These are phyloP conservation scores for Drosophila paulistorum DNA, from an alignment of 1,140 invertebrate species.

Conservation along the genomic window DNA sequence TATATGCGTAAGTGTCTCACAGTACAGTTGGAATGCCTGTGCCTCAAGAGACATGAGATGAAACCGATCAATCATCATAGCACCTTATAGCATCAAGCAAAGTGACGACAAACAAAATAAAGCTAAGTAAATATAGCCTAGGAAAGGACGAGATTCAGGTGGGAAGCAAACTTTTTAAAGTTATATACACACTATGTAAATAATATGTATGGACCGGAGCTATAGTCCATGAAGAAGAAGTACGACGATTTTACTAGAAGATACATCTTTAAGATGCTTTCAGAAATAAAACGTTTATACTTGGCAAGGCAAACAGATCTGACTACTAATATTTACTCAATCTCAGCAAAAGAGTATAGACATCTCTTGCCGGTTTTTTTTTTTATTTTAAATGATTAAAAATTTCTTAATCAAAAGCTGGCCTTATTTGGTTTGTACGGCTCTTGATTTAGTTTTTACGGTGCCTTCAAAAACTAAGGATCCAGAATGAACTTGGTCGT, in stretches of 20 bases:
- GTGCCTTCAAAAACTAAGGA: neutral
- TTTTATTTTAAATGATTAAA: neutral
- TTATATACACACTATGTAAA: no score
- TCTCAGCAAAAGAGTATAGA: neutral
- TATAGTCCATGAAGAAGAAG: no score
- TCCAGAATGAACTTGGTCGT: neutral
- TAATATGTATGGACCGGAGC: no score
- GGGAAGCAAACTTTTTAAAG: neutral
- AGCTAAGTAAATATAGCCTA: neutral
- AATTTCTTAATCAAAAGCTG: neutral
- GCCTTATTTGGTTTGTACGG: slow-evolving; percentile 8
- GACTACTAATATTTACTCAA: no score
- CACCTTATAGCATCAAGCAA: slow-evolving; percentile 27
- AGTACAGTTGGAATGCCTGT: slow-evolving; percentile 42
- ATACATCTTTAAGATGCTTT: no score
- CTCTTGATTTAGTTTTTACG: neutral
- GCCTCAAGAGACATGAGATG: neutral
- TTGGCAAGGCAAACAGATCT: no score
- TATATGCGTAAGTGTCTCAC: slow-evolving; percentile 29
- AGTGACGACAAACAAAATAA: neutral
- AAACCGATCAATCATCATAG: slow-evolving; percentile 38
- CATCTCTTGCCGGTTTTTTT: neutral
- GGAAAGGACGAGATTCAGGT: neutral
- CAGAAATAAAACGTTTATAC: no score
- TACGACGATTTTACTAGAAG: no score